phyloP scores from a whole-genome alignment of 2,797 vertebrate species.

The Peromyscus nudipes region DNA sequence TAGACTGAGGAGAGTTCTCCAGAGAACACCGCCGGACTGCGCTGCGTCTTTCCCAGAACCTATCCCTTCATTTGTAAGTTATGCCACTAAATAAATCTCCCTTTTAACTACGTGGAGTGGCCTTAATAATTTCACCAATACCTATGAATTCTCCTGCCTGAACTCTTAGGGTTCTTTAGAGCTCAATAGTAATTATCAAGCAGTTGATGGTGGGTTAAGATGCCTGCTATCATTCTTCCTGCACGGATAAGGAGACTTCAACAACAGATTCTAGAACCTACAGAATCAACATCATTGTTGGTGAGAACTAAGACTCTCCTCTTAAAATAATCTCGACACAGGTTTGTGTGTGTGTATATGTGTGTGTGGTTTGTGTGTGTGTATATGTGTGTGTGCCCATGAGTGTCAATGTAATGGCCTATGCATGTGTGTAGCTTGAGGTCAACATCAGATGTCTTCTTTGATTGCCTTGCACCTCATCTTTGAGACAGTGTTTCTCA shows the following conservation, averaged over 20 bases:
- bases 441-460: neutral
- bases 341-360: neutral
- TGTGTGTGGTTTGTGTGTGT: neutral
- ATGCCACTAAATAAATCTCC: no score
- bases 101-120: no score
- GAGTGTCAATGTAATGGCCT: neutral
- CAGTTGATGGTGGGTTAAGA: fast-evolving
- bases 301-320: neutral
- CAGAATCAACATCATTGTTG: neutral
- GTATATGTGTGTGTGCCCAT: neutral
- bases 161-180: neutral
- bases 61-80: no score
- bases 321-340: neutral
- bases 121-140: no score
- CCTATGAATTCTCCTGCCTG: neutral
- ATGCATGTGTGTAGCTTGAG: neutral
- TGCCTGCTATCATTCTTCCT: fast-evolving
- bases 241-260: neutral
- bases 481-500: neutral
- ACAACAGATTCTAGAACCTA: neutral
- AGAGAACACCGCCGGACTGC: no score
- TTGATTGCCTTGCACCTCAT: neutral
- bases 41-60: no score
- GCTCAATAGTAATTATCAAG: fast-evolving
- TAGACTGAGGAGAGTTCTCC: no score